A percentile compares a stretch with the other conserved stretches of the same genome.
phyloP scores from a whole-genome alignment of 2,113 vertebrate species.

The Anthoscopus minutus region DNA sequence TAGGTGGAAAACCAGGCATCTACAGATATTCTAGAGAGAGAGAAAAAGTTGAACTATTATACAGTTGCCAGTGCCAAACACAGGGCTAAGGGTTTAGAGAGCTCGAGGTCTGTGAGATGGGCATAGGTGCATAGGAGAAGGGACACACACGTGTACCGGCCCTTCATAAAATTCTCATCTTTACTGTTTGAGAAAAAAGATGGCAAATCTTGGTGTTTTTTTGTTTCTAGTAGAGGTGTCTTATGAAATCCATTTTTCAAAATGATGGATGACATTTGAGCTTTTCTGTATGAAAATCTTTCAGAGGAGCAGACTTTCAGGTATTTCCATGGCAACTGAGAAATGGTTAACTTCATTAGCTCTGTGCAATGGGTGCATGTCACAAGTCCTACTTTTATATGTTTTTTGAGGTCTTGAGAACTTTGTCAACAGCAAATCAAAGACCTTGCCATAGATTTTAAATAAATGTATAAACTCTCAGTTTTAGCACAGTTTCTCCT shows the following conservation, averaged over 20 bases:
- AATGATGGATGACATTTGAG: neutral
- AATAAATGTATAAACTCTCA: neutral
- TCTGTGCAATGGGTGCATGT: neutral
- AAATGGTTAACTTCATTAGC: neutral
- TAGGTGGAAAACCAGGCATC: neutral
- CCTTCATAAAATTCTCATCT: neutral
- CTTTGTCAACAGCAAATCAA: neutral
- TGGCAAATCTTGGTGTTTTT: neutral
- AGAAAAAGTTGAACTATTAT: slow-evolving; percentile 11
- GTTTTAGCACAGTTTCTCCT: neutral
- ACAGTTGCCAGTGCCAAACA: neutral
- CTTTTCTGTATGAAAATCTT: neutral
- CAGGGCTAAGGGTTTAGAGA: neutral
- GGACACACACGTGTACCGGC: neutral
- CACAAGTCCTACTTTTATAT: neutral
- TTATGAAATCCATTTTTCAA: neutral
- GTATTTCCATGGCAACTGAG: neutral
- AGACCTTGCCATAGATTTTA: neutral
- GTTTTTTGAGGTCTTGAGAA: neutral
- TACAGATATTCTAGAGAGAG: slow-evolving; percentile 8
- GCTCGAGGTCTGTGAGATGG: neutral
- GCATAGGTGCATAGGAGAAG: too few species aligned
- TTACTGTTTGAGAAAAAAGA: neutral
- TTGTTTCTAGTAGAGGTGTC: neutral
- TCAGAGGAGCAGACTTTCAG: neutral